A percentile compares a stretch with the other conserved stretches of the same genome.
These are phyloP conservation scores for Erethizon dorsatum DNA, from an alignment of 2,797 vertebrate species.

Conservation along the genomic window DNA sequence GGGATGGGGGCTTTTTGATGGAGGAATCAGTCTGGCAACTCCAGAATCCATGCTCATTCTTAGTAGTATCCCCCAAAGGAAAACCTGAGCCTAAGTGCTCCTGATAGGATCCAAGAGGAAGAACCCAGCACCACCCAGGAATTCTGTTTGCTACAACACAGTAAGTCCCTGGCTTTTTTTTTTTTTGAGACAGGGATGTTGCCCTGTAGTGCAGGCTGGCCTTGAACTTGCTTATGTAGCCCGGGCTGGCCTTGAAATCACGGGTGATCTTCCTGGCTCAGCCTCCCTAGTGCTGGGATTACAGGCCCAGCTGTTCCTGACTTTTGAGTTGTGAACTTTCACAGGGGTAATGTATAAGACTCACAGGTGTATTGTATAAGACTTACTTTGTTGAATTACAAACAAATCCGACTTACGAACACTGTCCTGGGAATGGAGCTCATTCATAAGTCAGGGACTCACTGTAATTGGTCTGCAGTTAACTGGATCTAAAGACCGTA, in stretches of 20 bases:
- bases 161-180: neutral
- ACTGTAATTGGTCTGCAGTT: neutral
- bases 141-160: neutral
- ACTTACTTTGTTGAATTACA: neutral
- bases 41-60: neutral
- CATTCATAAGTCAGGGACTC: neutral
- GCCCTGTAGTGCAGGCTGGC: neutral
- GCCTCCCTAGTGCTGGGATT: neutral
- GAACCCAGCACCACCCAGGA: neutral
- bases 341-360: neutral
- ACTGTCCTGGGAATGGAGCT: neutral
- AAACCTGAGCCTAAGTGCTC: neutral
- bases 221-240: too few relatives aligned
- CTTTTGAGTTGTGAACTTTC: neutral
- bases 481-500: neutral
- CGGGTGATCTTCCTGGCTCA: too few relatives aligned
- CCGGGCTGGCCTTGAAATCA: neutral
- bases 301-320: too few relatives aligned
- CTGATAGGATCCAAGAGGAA: neutral
- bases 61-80: neutral
- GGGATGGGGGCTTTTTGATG: neutral
- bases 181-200: neutral
- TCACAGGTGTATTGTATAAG: neutral
- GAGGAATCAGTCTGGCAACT: neutral
- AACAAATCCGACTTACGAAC: neutral